Evolutionary conservation across 2,888 invertebrate genomes (phyloP).

Genomic region (Ethmia dodecea): DNA sequence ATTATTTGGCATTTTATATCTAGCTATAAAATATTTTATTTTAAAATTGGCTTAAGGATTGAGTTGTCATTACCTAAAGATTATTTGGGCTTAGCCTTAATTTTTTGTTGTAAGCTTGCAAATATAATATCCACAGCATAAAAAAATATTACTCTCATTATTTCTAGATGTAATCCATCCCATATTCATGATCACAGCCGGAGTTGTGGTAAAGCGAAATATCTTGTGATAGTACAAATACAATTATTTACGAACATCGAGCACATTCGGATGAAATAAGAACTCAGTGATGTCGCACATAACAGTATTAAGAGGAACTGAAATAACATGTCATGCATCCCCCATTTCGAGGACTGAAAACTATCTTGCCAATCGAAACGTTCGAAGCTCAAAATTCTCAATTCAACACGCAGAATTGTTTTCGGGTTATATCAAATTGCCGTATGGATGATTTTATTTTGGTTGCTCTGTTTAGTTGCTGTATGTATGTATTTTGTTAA

Average conservation of each 20-base stretch:
- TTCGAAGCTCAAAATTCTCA: too few relatives aligned
- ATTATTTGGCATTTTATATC: slow-evolving; percentile 43
- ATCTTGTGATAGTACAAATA: slow-evolving; percentile 72
- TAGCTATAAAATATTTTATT: slow-evolving; percentile 39
- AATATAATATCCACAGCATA: slow-evolving; percentile 22
- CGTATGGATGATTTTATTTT: slow-evolving; percentile 60
- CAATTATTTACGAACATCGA: slow-evolving; percentile 41
- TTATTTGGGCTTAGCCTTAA: slow-evolving; percentile 50
- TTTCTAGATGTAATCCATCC: slow-evolving; percentile 10
- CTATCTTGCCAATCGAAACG: too few relatives aligned
- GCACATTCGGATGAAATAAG: slow-evolving; percentile 27
- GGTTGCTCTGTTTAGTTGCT: slow-evolving; percentile 72
- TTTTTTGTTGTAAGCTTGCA: slow-evolving; percentile 43
- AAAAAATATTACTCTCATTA: slow-evolving; percentile 17
- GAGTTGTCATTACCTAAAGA: slow-evolving; percentile 22
- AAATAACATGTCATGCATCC: too few relatives aligned
- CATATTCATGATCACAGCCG: slow-evolving; percentile 7
- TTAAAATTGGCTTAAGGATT: slow-evolving; percentile 47
- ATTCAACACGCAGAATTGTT: too few relatives aligned
- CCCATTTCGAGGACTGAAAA: too few relatives aligned
- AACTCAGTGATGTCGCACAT: slow-evolving; percentile 36
- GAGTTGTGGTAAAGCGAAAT: slow-evolving; percentile 28
- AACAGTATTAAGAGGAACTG: slow-evolving; percentile 59
- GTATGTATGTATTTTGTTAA: slow-evolving; percentile 77
- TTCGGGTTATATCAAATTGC: too few relatives aligned